A percentile compares a stretch with the other conserved stretches of the same genome.
These are phyloP conservation scores for Thunnus maccoyii DNA, from an alignment of 2,113 vertebrate genomes.

Conservation along the genomic window DNA sequence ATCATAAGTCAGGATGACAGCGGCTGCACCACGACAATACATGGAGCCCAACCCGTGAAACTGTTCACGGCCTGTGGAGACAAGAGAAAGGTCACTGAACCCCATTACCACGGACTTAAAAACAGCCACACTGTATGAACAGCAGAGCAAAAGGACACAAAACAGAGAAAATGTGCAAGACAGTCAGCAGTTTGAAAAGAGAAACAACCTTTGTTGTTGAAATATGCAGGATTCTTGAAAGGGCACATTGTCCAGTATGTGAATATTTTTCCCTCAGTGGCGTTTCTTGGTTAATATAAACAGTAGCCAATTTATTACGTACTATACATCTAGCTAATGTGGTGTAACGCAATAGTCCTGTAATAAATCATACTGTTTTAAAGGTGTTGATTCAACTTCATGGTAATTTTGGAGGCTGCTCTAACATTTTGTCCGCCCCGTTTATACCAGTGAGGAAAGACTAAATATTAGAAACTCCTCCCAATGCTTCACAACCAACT, in stretches of 20 bases:
- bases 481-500: too few relatives aligned
- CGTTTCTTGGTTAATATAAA: neutral
- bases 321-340: neutral
- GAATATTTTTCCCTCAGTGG: constrained; percentile 31
- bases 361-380: neutral
- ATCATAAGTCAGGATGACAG: constrained; percentile 94
- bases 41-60: constrained; percentile 97
- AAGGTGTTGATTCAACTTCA: neutral
- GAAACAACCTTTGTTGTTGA: constrained; percentile 65
- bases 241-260: constrained; percentile 50
- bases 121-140: neutral
- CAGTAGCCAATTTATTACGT: neutral
- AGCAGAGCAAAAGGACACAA: neutral
- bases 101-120: neutral
- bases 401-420: neutral
- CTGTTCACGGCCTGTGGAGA: constrained; percentile 92
- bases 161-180: constrained; percentile 5
- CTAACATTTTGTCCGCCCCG: too few relatives aligned
- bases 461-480: too few relatives aligned
- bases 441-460: too few relatives aligned
- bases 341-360: neutral
- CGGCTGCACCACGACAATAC: constrained; percentile 95
- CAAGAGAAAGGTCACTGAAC: neutral
- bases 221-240: constrained; percentile 60
- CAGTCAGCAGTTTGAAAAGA: constrained; percentile 63